phyloP scores from a whole-genome alignment of 2,113 vertebrate species.

The Nycticryphes semicollaris region DNA sequence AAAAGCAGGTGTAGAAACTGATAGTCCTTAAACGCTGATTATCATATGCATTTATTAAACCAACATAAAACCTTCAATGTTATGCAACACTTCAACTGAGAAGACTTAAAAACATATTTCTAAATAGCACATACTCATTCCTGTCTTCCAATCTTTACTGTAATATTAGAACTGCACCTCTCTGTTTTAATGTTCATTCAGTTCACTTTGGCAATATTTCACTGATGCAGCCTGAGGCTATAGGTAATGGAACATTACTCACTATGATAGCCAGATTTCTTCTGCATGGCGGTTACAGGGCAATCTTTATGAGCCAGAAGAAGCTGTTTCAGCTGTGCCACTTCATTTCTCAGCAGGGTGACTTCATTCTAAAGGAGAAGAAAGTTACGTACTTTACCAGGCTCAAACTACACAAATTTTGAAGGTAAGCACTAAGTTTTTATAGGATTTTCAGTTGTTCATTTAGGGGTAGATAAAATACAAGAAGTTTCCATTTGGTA shows the following conservation, averaged over 20 bases:
- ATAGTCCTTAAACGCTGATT: conserved; percentile 31
- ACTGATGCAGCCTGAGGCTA: conserved; percentile 78
- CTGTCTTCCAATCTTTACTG: conserved; percentile 40
- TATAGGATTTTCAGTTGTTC: conserved; percentile 61
- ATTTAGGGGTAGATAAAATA: conserved; percentile 54
- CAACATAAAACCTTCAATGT: neutral
- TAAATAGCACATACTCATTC: neutral
- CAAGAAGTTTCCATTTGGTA: neutral
- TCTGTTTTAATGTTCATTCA: conserved; percentile 69
- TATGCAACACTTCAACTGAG: neutral
- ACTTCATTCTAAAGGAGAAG: conserved; percentile 91
- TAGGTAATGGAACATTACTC: conserved; percentile 94
- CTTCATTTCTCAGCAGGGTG: conserved; percentile 99
- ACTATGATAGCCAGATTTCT: conserved; percentile 99
- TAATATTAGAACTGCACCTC: conserved; percentile 56
- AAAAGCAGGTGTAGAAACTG: neutral
- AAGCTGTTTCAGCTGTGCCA: conserved; percentile 99
- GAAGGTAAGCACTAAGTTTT: conserved; percentile 58
- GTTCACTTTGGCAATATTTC: conserved; percentile 80
- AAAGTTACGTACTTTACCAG: conserved; percentile 76
- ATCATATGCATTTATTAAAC: conserved; percentile 13
- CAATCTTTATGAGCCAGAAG: conserved; percentile 99
- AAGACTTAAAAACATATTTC: neutral
- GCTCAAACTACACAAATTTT: conserved; percentile 58
- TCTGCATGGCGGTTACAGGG: conserved; percentile 99